Conservation (phyloP, 2,113 vertebrate genomes). For the Pelecanus crispus region DNA sequence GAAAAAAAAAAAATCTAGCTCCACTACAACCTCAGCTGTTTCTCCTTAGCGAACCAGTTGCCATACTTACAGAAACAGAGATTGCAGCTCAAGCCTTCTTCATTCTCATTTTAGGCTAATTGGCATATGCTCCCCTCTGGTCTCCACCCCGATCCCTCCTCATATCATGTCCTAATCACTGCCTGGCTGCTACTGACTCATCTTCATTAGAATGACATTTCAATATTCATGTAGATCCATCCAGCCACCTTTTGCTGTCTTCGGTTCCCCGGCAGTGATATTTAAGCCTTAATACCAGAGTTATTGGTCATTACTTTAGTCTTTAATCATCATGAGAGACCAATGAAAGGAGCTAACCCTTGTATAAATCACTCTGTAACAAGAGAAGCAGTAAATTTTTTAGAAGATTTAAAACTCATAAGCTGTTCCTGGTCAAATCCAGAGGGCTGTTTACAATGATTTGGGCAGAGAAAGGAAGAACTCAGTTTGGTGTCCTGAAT, state of each 20-base stretch:
- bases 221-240: not conserved
- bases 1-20: not conserved
- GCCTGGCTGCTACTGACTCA: not conserved
- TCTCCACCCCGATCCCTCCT: not conserved
- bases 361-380: constrained; percentile 18
- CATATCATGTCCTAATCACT: not conserved
- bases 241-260: not conserved
- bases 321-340: constrained; percentile 37
- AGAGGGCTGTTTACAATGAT: not conserved
- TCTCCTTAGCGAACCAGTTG: not conserved
- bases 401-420: not conserved
- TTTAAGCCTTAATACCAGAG: constrained; percentile 32
- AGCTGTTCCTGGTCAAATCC: not conserved
- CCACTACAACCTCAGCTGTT: not conserved
- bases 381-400: not conserved
- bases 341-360: not conserved
- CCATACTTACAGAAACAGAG: not conserved
- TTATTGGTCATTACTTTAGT: constrained; percentile 17
- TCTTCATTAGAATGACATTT: not conserved
- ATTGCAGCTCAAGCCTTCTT: not conserved
- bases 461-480: not conserved
- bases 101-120: not conserved
- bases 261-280: not conserved
- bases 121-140: not conserved
- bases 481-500: not conserved